These are phyloP conservation scores for Drosophila tristis DNA, from an alignment of 1,140 invertebrate genomes.

Conservation along the genomic window DNA sequence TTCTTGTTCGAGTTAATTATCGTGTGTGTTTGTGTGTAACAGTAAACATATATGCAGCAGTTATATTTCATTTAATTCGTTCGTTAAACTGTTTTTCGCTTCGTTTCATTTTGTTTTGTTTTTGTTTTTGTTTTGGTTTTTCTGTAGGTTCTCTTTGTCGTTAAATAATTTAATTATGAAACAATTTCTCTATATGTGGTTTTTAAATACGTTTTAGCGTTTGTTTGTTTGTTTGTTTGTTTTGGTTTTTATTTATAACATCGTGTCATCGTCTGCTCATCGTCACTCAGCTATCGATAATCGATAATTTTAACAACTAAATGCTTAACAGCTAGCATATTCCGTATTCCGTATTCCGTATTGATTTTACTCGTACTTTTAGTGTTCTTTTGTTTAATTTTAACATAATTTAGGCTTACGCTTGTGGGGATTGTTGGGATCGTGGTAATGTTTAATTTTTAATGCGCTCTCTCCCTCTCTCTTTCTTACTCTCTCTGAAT, in stretches of 20 bases:
- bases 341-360: constrained; percentile 35
- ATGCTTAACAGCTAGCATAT: constrained; percentile 68
- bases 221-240: too few relatives aligned
- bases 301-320: constrained; percentile 65
- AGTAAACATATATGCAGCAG: constrained; percentile 78
- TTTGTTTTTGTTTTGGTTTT: constrained; percentile 32
- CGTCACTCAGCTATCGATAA: constrained; percentile 36
- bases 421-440: constrained; percentile 47
- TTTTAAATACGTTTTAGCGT: constrained; percentile 49
- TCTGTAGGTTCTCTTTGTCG: constrained; percentile 39
- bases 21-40: constrained; percentile 55
- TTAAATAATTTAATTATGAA: constrained; percentile 74
- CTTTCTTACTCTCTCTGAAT: constrained; percentile 16
- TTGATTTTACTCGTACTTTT: constrained; percentile 16
- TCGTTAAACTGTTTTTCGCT: constrained; percentile 53
- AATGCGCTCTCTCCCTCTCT: constrained; percentile 20
- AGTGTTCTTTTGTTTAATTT: constrained; percentile 58
- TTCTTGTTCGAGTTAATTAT: constrained; percentile 59
- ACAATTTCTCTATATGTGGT: constrained; percentile 68
- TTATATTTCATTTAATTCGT: constrained; percentile 66
- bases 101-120: constrained; percentile 8
- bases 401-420: constrained; percentile 70
- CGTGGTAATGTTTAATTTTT: constrained; percentile 58
- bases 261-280: constrained; percentile 14
- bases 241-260: constrained; percentile 45